Conservation (phyloP, 2,888 invertebrate genomes). For the Eurois occulta region DNA sequence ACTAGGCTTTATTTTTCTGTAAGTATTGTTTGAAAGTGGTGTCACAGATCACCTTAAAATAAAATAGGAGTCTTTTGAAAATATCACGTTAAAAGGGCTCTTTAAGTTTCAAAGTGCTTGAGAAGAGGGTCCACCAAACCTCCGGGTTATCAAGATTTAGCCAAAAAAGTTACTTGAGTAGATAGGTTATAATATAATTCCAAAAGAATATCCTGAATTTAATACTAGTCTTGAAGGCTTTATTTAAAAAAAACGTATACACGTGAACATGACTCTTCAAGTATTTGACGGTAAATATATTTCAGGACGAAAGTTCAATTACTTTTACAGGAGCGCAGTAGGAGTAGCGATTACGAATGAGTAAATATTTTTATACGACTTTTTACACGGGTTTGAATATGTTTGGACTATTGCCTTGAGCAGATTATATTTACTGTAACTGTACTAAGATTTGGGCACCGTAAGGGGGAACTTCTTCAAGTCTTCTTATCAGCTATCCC, state of each 20-base stretch:
- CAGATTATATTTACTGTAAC: neutral
- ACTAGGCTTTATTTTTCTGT: too few species aligned
- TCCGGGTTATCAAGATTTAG: neutral
- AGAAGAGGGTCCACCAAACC: neutral
- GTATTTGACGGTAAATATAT: constrained; percentile 3
- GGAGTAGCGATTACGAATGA: neutral
- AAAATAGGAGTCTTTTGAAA: neutral
- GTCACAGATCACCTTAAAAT: neutral
- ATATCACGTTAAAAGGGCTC: neutral
- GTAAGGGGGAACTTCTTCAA: too few species aligned
- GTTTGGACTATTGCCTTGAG: neutral
- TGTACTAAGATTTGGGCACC: too few species aligned
- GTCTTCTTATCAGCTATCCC: too few species aligned
- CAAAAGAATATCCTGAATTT: too few species aligned
- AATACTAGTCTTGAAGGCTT: constrained; percentile 1
- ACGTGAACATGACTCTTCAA: constrained; percentile 22
- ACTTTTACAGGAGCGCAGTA: constrained; percentile 12
- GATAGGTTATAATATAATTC: too few species aligned
- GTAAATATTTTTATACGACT: constrained; percentile 2
- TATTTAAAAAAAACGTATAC: neutral
- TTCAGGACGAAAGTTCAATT: constrained; percentile 25
- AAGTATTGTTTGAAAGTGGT: neutral
- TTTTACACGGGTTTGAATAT: neutral
- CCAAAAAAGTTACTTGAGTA: neutral
- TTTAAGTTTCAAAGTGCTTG: neutral